Conservation (phyloP, 2,797 vertebrate species). For the Sebastes goodei region DNA sequence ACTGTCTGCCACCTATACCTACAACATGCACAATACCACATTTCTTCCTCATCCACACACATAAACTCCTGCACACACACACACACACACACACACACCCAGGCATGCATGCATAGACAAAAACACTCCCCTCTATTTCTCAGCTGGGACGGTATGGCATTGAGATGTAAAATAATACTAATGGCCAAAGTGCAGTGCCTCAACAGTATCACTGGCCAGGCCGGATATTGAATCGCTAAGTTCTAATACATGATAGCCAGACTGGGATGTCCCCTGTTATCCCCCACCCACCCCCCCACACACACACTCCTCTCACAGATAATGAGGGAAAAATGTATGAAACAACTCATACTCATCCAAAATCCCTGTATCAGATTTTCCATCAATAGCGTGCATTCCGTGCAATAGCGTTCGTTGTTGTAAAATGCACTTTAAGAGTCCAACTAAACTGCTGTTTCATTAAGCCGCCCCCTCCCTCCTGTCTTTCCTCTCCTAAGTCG, state of each 20-base stretch:
- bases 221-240: constrained; percentile 53
- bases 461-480: background rate
- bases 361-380: background rate
- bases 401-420: background rate
- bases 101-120: background rate
- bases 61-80: background rate
- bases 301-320: background rate
- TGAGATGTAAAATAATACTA: constrained; percentile 43
- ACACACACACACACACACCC: background rate
- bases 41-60: background rate
- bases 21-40: constrained; percentile 7
- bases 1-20: constrained; percentile 24
- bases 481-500: constrained; percentile 23
- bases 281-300: background rate
- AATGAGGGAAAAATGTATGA: background rate
- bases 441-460: background rate
- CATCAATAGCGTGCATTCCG: background rate
- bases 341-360: background rate
- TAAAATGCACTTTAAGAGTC: background rate
- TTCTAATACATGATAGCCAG: constrained; percentile 50
- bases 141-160: constrained; percentile 1
- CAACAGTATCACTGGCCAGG: constrained; percentile 37
- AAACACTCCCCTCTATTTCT: background rate
- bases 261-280: constrained; percentile 34
- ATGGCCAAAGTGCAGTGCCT: constrained; percentile 21